Percentiles rank a stretch among this genome's conserved stretches.
These are phyloP conservation scores for Palloptera scutellata DNA, from an alignment of 2,888 invertebrate genomes.

Conservation along the genomic window DNA sequence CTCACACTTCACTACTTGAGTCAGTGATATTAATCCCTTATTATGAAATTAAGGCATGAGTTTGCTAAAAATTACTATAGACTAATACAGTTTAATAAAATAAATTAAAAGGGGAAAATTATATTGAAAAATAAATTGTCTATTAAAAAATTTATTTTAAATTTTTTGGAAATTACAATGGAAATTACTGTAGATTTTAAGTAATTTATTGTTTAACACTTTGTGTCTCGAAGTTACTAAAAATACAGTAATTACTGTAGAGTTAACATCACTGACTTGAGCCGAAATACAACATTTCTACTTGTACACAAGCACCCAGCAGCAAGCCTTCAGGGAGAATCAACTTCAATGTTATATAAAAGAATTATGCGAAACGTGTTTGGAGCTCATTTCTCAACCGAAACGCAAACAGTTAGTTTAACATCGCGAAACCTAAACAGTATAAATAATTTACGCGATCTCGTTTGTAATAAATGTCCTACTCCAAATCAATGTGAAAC, in stretches of 20 bases:
- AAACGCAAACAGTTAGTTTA: slow-evolving; percentile 47
- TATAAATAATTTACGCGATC: slow-evolving; percentile 36
- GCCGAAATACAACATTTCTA: slow-evolving; percentile 31
- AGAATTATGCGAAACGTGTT: slow-evolving; percentile 61
- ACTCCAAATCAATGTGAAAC: slow-evolving; percentile 35
- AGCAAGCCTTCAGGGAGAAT: not conserved
- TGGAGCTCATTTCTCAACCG: slow-evolving; percentile 62
- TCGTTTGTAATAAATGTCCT: slow-evolving; percentile 27
- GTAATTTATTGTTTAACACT: too few species aligned
- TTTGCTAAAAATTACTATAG: too few species aligned
- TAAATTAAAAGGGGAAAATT: too few species aligned
- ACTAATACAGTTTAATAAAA: too few species aligned
- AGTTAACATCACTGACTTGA: slow-evolving; percentile 32
- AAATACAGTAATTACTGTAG: too few species aligned
- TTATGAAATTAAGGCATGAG: too few species aligned
- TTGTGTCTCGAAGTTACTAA: too few species aligned
- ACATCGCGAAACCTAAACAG: slow-evolving; percentile 27
- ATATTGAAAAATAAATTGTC: too few species aligned
- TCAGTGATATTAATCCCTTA: too few species aligned
- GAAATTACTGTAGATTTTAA: too few species aligned
- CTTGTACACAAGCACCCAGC: slow-evolving; percentile 30
- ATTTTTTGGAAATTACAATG: too few species aligned
- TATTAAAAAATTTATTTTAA: too few species aligned
- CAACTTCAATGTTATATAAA: slow-evolving; percentile 53
- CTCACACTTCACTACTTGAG: slow-evolving; percentile 46